Base-by-base conservation (phyloP, 2,113 vertebrate genomes). In the Odontesthes bonariensis region DNA sequence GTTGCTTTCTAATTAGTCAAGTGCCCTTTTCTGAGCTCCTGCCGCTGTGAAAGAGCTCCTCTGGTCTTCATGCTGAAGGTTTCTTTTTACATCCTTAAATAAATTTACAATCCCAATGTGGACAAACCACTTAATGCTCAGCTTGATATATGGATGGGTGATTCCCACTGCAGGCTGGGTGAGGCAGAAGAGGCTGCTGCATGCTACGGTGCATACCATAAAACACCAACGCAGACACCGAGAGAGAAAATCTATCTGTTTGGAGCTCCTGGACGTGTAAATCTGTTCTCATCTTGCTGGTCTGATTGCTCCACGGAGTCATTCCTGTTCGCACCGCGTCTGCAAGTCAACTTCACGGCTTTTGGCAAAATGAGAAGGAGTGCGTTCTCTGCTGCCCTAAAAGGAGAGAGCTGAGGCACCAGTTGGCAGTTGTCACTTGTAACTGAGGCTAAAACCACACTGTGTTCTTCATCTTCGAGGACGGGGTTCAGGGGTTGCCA, bases 21-120 rank as follows among this genome's bases (percentile, higher is more conserved):
- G 47, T 31, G 53, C 32, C 8, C 46, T 17, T 69, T 20, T 38
- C 42, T 44, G 33, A 54, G 63, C 42, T 76, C 31, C 23, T 42
- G 67, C 70, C 82, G 71, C 75, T 81, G 69, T 19, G 27, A 65
- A 73, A 56, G 54, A 74, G 57, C 52, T 70, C 23, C 68, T 52
- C 46, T 22, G 20, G 52, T 54, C 66, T 72, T 49, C 65, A 53
- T 13, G 7, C 52, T 75, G 62, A 82, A 74, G 38, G 67, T 55
- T 66, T 66, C 67, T 86, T 86, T 32, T 40, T 62, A 62, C 60
- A 84, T 72, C 70, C 80, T 81, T 77, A 88, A 89, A 86, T 86
- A 88, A 66, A 90, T 91, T 69, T 86, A 83, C 77, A 67, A 76
- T 79, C 74, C 75, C 83, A 64, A 56, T 66, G 85, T 87, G 86